A percentile compares a stretch with the other conserved stretches of the same genome.
These are phyloP conservation scores for Trogon melanurus DNA, from an alignment of 2,113 vertebrate genomes.

Conservation along the genomic window DNA sequence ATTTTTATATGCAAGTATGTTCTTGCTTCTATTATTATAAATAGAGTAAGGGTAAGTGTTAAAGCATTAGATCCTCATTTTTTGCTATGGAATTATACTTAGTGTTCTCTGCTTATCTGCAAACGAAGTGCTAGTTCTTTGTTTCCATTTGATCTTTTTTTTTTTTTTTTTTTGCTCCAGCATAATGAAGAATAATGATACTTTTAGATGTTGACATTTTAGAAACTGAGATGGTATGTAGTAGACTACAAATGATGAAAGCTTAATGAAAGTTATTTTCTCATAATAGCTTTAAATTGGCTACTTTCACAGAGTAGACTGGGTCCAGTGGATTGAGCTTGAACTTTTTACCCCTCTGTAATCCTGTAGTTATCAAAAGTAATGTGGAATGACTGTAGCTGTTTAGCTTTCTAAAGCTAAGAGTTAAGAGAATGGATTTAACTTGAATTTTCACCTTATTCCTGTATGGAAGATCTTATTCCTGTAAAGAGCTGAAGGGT, in stretches of 20 bases:
- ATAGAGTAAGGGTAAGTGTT: neutral
- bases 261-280: slow-evolving; percentile 76
- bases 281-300: slow-evolving; percentile 65
- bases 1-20: neutral
- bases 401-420: slow-evolving; percentile 15
- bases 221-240: slow-evolving; percentile 55
- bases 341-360: slow-evolving; percentile 62
- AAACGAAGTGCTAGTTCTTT: slow-evolving; percentile 38
- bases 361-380: slow-evolving; percentile 33
- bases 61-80: slow-evolving; percentile 28
- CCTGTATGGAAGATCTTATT: neutral
- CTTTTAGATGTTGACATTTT: slow-evolving; percentile 69
- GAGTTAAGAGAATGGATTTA: neutral
- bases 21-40: neutral
- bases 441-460: neutral
- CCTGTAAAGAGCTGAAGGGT: neutral
- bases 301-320: slow-evolving; percentile 16
- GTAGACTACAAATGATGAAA: slow-evolving; percentile 70
- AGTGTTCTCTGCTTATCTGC: neutral
- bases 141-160: slow-evolving; percentile 61
- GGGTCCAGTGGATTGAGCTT: slow-evolving; percentile 42
- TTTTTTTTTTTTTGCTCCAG: slow-evolving; percentile 13
- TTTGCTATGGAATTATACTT: neutral
- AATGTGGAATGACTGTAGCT: slow-evolving; percentile 14
- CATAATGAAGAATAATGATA: slow-evolving; percentile 65